These are phyloP conservation scores for Tribolium freemani DNA, from an alignment of 2,888 invertebrate species.

Conservation along the genomic window DNA sequence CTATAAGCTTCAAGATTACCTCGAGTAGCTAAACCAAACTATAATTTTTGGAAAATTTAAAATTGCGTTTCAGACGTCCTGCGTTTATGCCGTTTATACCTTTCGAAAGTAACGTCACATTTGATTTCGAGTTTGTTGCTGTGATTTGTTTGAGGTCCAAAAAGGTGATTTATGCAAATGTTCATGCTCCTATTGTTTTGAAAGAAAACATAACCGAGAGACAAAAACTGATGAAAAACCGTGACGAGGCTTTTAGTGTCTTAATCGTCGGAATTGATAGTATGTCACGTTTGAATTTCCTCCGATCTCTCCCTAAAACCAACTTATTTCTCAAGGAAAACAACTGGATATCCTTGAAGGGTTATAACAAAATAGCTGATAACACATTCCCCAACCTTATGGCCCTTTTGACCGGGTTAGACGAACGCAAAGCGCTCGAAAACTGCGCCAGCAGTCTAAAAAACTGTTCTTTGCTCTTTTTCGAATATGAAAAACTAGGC, in stretches of 20 bases:
- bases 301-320: conserved; percentile 83
- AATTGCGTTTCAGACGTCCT: background rate
- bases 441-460: conserved; percentile 69
- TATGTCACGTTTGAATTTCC: conserved; percentile 83
- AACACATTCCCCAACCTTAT: conserved; percentile 93
- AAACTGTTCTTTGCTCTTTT: conserved; percentile 83
- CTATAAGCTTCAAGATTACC: no score
- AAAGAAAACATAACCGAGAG: conserved; percentile 55
- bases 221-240: conserved; percentile 58
- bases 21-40: background rate
- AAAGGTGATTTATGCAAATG: conserved; percentile 71
- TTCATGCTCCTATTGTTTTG: conserved; percentile 69
- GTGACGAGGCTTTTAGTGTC: conserved; percentile 73
- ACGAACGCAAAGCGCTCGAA: conserved; percentile 66
- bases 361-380: conserved; percentile 80
- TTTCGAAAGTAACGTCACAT: background rate
- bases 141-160: conserved; percentile 66
- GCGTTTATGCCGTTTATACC: background rate
- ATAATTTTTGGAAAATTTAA: background rate
- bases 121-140: no score
- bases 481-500: conserved; percentile 77
- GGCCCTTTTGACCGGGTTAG: conserved; percentile 76
- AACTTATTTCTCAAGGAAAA: conserved; percentile 74
- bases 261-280: conserved; percentile 88
- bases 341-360: conserved; percentile 59